Conservation (phyloP, 37 sponge, comb jelly and placozoan genomes). For the Tethya wilhelma region DNA sequence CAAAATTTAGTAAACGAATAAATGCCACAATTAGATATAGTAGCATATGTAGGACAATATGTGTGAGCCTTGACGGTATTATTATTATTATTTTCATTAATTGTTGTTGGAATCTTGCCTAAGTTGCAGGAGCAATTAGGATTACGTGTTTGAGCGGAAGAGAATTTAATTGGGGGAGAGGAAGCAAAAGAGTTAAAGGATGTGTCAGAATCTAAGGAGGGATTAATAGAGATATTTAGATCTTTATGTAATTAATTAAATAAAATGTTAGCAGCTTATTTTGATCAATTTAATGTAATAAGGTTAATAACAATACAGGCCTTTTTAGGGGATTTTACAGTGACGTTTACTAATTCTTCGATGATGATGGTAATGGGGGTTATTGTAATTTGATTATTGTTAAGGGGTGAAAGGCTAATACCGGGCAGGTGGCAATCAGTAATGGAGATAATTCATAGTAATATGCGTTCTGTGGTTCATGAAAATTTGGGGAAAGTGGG, state of each 20-base stretch:
- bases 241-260: constrained; percentile 1
- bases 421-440: constrained; percentile 60
- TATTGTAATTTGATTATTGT: constrained; percentile 54
- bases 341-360: constrained; percentile 77
- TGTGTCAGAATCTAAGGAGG: background rate
- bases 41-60: constrained; percentile 64
- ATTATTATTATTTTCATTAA: constrained; percentile 49
- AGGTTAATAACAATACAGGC: constrained; percentile 58
- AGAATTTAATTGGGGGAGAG: background rate
- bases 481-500: constrained; percentile 74
- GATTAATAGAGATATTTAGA: constrained; percentile 8
- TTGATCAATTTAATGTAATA: constrained; percentile 88
- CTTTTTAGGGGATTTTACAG: constrained; percentile 45
- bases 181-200: background rate
- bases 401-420: constrained; percentile 49
- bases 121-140: constrained; percentile 57
- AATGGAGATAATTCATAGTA: constrained; percentile 66
- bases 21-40: constrained; percentile 78
- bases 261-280: constrained; percentile 78
- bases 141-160: background rate
- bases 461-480: constrained; percentile 57
- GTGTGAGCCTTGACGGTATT: constrained; percentile 53
- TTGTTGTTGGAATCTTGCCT: constrained; percentile 46
- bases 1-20: too few species aligned
- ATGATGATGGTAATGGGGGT: constrained; percentile 66